A percentile compares a stretch with the other conserved stretches of the same genome.
phyloP scores from a whole-genome alignment of 1,140 invertebrate genomes.

The Panulirus ornatus region DNA sequence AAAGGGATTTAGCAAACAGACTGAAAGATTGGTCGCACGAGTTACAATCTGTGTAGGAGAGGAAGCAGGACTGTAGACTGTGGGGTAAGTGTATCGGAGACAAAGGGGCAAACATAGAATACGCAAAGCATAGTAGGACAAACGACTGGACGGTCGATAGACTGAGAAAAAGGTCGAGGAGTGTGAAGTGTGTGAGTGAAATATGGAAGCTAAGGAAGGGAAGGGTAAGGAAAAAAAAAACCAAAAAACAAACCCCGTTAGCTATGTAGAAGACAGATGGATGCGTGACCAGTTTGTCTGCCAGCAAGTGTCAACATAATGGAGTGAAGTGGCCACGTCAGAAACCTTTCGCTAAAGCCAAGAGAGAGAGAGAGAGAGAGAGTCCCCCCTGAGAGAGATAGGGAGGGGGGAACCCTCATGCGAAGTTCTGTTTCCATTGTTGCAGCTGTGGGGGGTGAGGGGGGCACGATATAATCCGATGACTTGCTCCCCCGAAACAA shows the following conservation, averaged over 20 bases:
- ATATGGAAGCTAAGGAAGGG: background rate
- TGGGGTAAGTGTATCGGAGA: too few relatives aligned
- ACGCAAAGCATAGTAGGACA: too few relatives aligned
- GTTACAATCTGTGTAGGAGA: too few relatives aligned
- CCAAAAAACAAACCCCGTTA: background rate
- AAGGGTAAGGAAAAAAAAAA: constrained; percentile 3
- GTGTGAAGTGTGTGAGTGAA: background rate
- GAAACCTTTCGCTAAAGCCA: too few relatives aligned
- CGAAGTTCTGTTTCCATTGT: too few relatives aligned
- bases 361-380: background rate
- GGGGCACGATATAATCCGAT: too few relatives aligned
- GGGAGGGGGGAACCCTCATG: background rate
- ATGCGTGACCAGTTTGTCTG: background rate
- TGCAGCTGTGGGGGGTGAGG: too few relatives aligned
- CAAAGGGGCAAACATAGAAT: background rate
- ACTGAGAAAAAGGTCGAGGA: background rate
- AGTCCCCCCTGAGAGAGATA: background rate
- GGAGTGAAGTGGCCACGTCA: background rate
- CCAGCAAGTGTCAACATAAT: constrained; percentile 9
- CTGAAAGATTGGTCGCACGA: too few relatives aligned
- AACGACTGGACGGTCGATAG: too few relatives aligned
- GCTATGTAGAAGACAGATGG: background rate
- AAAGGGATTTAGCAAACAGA: too few relatives aligned
- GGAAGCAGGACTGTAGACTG: too few relatives aligned
- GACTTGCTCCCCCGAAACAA: too few relatives aligned